phyloP scores from a whole-genome alignment of 2,888 invertebrate species.

The Heliconius ethilla region DNA sequence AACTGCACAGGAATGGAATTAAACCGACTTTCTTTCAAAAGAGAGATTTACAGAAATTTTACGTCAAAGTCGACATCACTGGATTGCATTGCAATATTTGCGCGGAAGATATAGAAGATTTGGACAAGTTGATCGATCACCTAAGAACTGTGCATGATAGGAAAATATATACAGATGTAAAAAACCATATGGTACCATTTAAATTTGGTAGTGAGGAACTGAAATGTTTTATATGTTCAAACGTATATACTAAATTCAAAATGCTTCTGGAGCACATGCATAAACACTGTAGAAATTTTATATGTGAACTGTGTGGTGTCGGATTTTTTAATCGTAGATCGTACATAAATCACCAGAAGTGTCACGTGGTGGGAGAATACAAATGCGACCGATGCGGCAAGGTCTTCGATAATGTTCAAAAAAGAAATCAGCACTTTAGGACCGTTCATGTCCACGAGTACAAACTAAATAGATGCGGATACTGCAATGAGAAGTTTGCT shows the following conservation, averaged over 20 bases:
- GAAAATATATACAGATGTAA: conserved; percentile 61
- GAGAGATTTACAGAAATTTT: conserved; percentile 50
- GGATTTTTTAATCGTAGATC: conserved; percentile 50
- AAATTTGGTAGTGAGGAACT: conserved; percentile 50
- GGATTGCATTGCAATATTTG: conserved; percentile 60
- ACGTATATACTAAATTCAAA: conserved; percentile 50
- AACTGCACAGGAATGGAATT: conserved; percentile 35
- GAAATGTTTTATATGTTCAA: conserved; percentile 54
- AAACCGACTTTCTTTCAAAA: conserved; percentile 41
- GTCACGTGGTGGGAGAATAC: conserved; percentile 47
- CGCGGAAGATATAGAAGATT: conserved; percentile 48
- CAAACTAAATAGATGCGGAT: conserved; percentile 45
- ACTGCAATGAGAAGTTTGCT: conserved; percentile 46
- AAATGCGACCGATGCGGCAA: conserved; percentile 48
- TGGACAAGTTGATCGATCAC: conserved; percentile 62
- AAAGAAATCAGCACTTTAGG: conserved; percentile 46
- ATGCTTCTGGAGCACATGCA: conserved; percentile 58
- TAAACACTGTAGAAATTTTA: conserved; percentile 57
- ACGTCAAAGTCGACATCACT: conserved; percentile 66
- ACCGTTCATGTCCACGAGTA: conserved; percentile 42
- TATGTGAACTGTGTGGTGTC: conserved; percentile 55
- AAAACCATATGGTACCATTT: conserved; percentile 62
- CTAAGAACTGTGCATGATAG: conserved; percentile 57
- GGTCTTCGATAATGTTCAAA: conserved; percentile 43
- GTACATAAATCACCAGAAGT: conserved; percentile 43